Base-by-base conservation (phyloP, 2,113 vertebrate species). In the Ictidomys tridecemlineatus region DNA sequence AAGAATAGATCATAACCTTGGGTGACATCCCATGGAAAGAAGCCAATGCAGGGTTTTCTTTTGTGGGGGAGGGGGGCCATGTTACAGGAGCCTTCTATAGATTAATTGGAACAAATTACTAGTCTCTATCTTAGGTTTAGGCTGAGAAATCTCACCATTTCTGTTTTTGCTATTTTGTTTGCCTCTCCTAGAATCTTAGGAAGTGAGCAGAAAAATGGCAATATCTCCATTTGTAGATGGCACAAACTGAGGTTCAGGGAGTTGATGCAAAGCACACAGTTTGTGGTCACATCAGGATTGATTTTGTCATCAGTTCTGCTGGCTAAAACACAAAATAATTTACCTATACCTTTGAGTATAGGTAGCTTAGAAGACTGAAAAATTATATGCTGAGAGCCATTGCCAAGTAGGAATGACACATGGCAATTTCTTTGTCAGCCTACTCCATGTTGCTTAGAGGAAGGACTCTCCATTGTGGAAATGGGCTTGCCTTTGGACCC, bases 291-390 rank as follows among this genome's bases (percentile, higher is more conserved):
- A 63, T 65, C 32, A 80, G n/a, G 53, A 77, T 28, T 92, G 69
- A 77, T 77, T 93, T 80, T 67, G 37, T 95, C 83, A 89, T 79
- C 37, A 72, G 16, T 74, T 88, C 11, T 70, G 78, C 48, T 76
- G 24, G 30, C 87, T 88, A 10, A 72, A 96, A 82, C 18, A 80
- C 16, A 85, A 61, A 94, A 85, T 37, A 63, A 37, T 26, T 69
- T 76, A 28, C 12, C 5, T 72, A 5, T 83, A 20, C 10, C 30
- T 96, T 96, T 91, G 53, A 95, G 18, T 20, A 22, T 58, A 58
- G 18, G 56, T 22, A 22, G 56, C 69, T 5, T 34, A 95, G 51
- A 94, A 89, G 18, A 22, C 85, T 89, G 37, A 96, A 74, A 28
- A 93, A 42, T 78, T 79, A 53, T 86, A 28, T 79, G 39, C 39